Evolutionary conservation across 1,140 invertebrate species (phyloP), one percentile per base, ranked within the genome.

Genomic region (Gonatopus flavifemur): DNA sequence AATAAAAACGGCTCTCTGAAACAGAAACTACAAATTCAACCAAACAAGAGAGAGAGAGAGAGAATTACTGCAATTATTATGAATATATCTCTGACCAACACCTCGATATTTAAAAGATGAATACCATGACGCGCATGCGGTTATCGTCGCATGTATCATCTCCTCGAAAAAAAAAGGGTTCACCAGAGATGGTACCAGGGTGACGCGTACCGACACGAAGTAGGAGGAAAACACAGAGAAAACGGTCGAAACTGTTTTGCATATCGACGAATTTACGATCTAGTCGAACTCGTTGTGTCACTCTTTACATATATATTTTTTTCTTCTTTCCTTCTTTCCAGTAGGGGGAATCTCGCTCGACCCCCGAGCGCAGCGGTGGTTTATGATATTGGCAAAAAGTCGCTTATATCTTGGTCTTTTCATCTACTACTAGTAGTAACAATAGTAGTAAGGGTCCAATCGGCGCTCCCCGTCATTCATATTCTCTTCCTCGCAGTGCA

Each of bases 181-280:
- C 28, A 41, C 41, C 46, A 37, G 18, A 36, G 28, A 45, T 28
- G 16, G 24, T 30, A 48, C 18, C 22, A 32, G 24, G 32, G 13
- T 32, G 30, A 39, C 38, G 21, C 32, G 20, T 9, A 35, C 40
- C 2, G 39, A 43, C 19, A 46, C 49, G 39, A 39, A 52, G 21
- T 31, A 41, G 50, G 32, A 10, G 52, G 12, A 40, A 32, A 35
- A 21, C 15, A 46, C 20, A 48, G 62, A 51, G 44, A 35, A 61
- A 55, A 39, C 43, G 47, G 38, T 13, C 19, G 35, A 55, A 60
- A 46, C 55, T 57, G 55, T 36, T 67, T 66, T 66, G 59, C 62
- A 60, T 69, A 70, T 70, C 68, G 67, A 69, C 57, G 59, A 70
- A 70, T 70, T 70, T 70, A 70, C 61, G 68, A 67, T 42, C 43